Evolutionary conservation across 2,888 invertebrate species (phyloP), one percentile per base, ranked within the genome.

Genomic region (Itoplectis maculator): DNA sequence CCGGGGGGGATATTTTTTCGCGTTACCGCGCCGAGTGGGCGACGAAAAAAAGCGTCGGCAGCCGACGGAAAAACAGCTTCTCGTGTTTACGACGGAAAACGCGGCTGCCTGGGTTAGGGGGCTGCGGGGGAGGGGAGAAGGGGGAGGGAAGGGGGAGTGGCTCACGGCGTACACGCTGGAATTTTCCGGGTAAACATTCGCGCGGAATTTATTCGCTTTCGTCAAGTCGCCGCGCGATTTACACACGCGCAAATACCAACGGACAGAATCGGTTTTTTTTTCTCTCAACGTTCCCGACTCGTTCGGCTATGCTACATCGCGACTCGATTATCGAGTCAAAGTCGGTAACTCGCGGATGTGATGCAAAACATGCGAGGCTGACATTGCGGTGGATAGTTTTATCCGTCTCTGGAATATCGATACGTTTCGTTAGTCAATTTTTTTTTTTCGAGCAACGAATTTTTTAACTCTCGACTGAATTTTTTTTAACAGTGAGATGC

Each of bases 291-390:
- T 65, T 63, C 69, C n/a, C n/a, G n/a, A n/a, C n/a, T n/a, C n/a
- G n/a, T n/a, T n/a, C 56, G 29, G 23, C 37, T 63, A 65, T 70
- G 68, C 68, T 63, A 82, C 69, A 66, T 18, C 65, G 37, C 59
- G 29, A 79, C 75, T 75, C 79, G 74, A 82, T 82, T 79, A 75
- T 82, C 54, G 79, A 79, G 82, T 82, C 70, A 72, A 72, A 79
- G 75, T 70, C 75, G 56, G 70, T 75, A 66, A 51, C 65, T 37
- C 65, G 65, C 18, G 20, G 37, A 70, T 70, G 74, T 20, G 81
- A 73, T 73, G 73, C 65, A 40, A 42, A 20, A 35, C 47, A 69
- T 70, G 61, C 72, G 45, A 13, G 54, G 65, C 65, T 75, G 56
- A 69, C 70, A 45, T 15, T 20, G 69, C 79, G 42, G 29, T 74